Percentiles rank a stretch among this genome's conserved stretches.
Evolutionary conservation across 2,888 invertebrate species (phyloP).

Genomic region (Lagria hirta): DNA sequence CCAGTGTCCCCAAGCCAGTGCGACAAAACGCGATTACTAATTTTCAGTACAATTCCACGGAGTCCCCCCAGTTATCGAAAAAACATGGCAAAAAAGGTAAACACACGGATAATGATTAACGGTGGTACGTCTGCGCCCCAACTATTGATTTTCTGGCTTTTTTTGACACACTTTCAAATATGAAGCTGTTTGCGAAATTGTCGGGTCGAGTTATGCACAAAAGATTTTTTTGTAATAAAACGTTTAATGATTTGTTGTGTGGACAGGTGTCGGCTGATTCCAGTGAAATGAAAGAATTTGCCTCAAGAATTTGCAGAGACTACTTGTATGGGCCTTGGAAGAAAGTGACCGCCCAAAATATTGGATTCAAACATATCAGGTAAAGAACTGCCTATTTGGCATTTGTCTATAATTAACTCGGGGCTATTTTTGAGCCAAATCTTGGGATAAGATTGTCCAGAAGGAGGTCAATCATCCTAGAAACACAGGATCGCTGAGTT

Average conservation of each 20-base stretch:
- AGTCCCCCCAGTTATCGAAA: background rate
- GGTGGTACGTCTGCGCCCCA: conserved; percentile 8
- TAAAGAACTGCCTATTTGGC: too few relatives aligned
- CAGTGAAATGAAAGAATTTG: conserved; percentile 78
- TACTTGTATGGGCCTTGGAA: conserved; percentile 91
- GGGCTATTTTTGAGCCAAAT: too few relatives aligned
- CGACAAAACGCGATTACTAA: too few relatives aligned
- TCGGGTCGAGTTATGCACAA: conserved; percentile 15
- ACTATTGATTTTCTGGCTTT: conserved; percentile 7
- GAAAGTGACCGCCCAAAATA: conserved; percentile 72
- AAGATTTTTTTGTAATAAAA: conserved; percentile 14
- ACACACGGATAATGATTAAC: too few relatives aligned
- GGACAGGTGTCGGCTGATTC: conserved; percentile 66
- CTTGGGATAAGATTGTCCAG: too few relatives aligned
- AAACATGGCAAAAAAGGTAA: conserved; percentile 15
- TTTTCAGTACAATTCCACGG: conserved; percentile 7
- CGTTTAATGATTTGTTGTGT: conserved; percentile 32
- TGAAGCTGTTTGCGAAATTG: conserved; percentile 14
- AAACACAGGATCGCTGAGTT: too few relatives aligned
- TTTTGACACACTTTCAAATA: background rate
- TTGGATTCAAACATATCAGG: conserved; percentile 84
- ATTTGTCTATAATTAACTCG: too few relatives aligned
- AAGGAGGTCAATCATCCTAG: too few relatives aligned
- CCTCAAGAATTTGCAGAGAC: conserved; percentile 83
- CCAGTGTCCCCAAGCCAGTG: too few relatives aligned